Percentiles rank a stretch among this genome's conserved stretches.
These are phyloP conservation scores for Scaptomyza graminum DNA, from an alignment of 1,140 invertebrate species.

Conservation along the genomic window DNA sequence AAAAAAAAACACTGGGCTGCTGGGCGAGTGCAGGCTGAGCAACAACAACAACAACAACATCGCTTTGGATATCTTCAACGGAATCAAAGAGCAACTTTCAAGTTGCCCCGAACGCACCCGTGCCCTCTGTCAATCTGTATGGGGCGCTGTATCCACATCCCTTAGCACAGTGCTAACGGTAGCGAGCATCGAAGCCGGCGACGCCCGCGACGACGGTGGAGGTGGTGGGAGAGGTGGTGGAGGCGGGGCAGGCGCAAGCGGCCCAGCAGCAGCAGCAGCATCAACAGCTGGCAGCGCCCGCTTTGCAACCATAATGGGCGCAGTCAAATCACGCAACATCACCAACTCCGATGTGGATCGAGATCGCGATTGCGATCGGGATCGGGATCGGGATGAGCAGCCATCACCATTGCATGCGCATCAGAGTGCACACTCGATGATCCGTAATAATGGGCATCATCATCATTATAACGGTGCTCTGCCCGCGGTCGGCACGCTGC, in stretches of 20 bases:
- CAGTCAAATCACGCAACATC: constrained; percentile 74
- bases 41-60: constrained; percentile 47
- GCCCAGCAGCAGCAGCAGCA: constrained; percentile 48
- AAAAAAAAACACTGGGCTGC: constrained; percentile 17
- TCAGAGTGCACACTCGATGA: constrained; percentile 57
- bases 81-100: constrained; percentile 82
- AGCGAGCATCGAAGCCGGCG: constrained; percentile 67
- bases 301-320: constrained; percentile 80
- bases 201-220: constrained; percentile 55
- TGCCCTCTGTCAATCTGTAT: constrained; percentile 80
- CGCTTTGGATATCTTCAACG: constrained; percentile 83
- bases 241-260: constrained; percentile 41
- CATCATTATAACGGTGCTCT: constrained; percentile 36
- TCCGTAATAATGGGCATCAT: constrained; percentile 52
- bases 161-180: constrained; percentile 77
- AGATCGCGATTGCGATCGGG: constrained; percentile 5
- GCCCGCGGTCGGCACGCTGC: constrained; percentile 54
- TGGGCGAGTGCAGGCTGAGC: constrained; percentile 35
- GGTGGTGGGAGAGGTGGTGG: constrained; percentile 50
- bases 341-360: constrained; percentile 66
- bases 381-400: constrained; percentile 5
- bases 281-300: constrained; percentile 41
- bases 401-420: constrained; percentile 33
- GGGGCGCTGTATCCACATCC: constrained; percentile 77
- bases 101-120: constrained; percentile 83